A percentile compares a stretch with the other conserved stretches of the same genome.
phyloP scores from a whole-genome alignment of 1,140 invertebrate species.

The Myzus persicae region DNA sequence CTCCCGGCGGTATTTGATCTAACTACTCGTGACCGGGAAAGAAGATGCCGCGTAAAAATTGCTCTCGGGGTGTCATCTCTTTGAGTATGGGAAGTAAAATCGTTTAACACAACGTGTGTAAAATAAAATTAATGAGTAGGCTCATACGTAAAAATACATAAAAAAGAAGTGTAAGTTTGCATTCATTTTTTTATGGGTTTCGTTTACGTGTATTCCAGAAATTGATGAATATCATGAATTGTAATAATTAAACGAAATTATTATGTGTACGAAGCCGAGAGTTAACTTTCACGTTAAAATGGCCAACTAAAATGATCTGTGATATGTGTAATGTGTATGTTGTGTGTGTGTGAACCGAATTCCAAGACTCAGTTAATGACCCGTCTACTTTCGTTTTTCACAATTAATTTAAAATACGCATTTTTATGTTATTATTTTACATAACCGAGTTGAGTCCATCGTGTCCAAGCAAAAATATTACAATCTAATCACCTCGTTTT shows the following conservation, averaged over 20 bases:
- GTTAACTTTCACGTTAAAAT: slow-evolving; percentile 51
- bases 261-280: background rate
- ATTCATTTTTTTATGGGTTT: background rate
- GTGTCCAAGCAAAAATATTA: background rate
- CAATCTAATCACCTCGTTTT: background rate
- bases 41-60: background rate
- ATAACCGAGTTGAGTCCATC: background rate
- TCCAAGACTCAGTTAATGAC: slow-evolving; percentile 20
- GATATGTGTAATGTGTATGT: background rate
- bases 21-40: background rate
- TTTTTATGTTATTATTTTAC: slow-evolving; percentile 36
- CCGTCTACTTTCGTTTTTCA: slow-evolving; percentile 49
- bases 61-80: background rate
- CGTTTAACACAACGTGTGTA: background rate
- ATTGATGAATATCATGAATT: background rate
- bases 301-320: background rate
- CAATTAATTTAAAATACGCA: slow-evolving; percentile 33
- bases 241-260: slow-evolving; percentile 49
- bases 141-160: background rate
- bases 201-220: background rate
- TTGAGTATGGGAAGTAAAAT: background rate
- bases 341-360: slow-evolving; percentile 42
- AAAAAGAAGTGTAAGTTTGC: background rate
- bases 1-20: background rate
- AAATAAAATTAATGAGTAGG: background rate